Evolutionary conservation across 1,140 invertebrate species (phyloP).

Genomic region (Alviniconcha marisindica): DNA sequence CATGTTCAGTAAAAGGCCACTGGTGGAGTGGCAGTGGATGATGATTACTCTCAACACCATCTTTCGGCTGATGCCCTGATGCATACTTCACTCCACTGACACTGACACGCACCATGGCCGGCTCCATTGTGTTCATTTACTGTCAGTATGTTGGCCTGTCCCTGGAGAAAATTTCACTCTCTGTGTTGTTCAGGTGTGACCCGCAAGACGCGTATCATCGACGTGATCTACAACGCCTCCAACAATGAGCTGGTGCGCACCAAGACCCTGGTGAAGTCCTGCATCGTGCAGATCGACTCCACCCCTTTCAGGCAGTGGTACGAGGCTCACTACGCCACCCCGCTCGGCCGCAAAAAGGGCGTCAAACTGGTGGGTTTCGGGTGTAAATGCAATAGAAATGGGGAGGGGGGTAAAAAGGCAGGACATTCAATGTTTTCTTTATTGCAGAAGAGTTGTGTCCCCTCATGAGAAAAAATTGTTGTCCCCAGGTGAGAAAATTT

Average conservation of each 20-base stretch:
- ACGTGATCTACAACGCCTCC: constrained; percentile 99
- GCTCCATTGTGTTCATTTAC: no score
- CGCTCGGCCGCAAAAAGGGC: constrained; percentile 96
- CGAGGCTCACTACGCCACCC: constrained; percentile 95
- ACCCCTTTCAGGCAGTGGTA: constrained; percentile 99
- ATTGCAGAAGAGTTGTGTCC: no score
- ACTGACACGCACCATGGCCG: no score
- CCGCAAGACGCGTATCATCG: constrained; percentile 98
- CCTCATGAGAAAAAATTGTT: no score
- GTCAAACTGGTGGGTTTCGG: constrained; percentile 89
- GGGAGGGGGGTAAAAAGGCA: no score
- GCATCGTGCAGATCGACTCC: constrained; percentile 97
- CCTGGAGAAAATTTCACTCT: background rate
- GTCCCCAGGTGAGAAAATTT: no score
- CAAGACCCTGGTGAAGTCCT: constrained; percentile 99
- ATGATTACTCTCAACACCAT: background rate
- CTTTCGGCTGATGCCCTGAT: background rate
- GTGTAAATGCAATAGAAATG: no score
- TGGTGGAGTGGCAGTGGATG: no score
- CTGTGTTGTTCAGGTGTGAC: constrained; percentile 81
- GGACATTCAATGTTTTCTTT: no score
- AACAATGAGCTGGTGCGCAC: constrained; percentile 98
- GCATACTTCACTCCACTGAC: no score
- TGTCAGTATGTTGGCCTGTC: no score
- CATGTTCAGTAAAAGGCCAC: no score